A percentile compares a stretch with the other conserved stretches of the same genome.
These are phyloP conservation scores for Harpagoxenus sublaevis DNA, from an alignment of 2,888 invertebrate species.

Conservation along the genomic window DNA sequence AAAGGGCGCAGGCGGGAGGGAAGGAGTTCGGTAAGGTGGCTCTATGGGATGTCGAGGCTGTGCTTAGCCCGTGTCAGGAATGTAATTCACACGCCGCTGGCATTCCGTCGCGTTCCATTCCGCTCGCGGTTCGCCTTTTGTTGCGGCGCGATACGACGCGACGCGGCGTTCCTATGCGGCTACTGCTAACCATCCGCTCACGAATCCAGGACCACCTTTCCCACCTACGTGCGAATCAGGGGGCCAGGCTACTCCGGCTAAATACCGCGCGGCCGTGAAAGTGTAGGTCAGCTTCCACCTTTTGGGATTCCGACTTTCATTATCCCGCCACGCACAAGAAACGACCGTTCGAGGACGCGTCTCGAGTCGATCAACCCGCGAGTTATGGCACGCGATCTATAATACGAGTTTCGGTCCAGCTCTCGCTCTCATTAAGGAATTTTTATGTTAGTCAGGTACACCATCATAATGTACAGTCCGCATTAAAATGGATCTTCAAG, in stretches of 20 bases:
- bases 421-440: constrained; percentile 33
- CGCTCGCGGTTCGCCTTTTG: constrained; percentile 78
- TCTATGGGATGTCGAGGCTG: constrained; percentile 79
- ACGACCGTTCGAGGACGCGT: constrained; percentile 28
- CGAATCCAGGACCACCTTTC: constrained; percentile 46
- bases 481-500: background rate
- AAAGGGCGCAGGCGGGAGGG: constrained; percentile 30
- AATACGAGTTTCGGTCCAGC: background rate
- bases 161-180: constrained; percentile 68
- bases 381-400: constrained; percentile 47
- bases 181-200: constrained; percentile 38
- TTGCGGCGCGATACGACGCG: constrained; percentile 64
- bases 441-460: constrained; percentile 1
- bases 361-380: constrained; percentile 22
- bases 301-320: constrained; percentile 66
- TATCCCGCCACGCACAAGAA: constrained; percentile 69
- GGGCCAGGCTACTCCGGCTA: constrained; percentile 37
- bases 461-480: background rate
- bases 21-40: constrained; percentile 77
- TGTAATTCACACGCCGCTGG: constrained; percentile 85
- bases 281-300: constrained; percentile 51
- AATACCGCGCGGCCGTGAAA: constrained; percentile 59
- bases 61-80: constrained; percentile 84
- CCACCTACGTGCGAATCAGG: constrained; percentile 53
- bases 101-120: constrained; percentile 82